A percentile compares a stretch with the other conserved stretches of the same genome.
Evolutionary conservation across 2,797 vertebrate genomes (phyloP).

Genomic region (Enteromius unitaeniatus): DNA sequence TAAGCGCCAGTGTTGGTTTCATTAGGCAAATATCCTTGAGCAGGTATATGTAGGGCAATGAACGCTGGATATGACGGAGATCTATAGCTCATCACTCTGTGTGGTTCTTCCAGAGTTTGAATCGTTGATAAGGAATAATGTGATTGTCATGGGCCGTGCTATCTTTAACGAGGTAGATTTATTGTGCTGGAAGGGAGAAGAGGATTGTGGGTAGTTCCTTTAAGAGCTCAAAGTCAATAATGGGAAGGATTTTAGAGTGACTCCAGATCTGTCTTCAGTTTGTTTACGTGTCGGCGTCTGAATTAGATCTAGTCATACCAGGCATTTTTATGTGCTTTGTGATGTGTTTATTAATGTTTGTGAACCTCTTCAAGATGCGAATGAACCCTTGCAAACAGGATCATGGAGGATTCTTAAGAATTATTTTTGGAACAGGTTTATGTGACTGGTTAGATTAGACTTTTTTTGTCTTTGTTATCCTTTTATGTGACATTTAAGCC

Average conservation of each 20-base stretch:
- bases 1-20: constrained; percentile 30
- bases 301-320: background rate
- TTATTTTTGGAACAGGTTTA: background rate
- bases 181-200: constrained; percentile 43
- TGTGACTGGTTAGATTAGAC: background rate
- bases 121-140: constrained; percentile 49
- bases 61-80: constrained; percentile 22
- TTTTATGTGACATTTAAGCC: background rate
- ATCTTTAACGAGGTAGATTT: constrained; percentile 50
- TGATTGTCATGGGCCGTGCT: constrained; percentile 50
- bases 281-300: constrained; percentile 1
- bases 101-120: constrained; percentile 40
- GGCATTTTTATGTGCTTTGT: constrained; percentile 10
- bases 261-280: constrained; percentile 24
- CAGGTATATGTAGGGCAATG: constrained; percentile 39
- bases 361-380: constrained; percentile 13
- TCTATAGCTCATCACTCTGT: constrained; percentile 35
- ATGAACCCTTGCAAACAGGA: constrained; percentile 10
- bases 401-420: background rate
- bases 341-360: constrained; percentile 10
- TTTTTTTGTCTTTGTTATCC: background rate
- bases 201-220: constrained; percentile 48
- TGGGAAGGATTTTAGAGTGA: constrained; percentile 11
- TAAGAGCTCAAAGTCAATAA: constrained; percentile 47
- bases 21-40: constrained; percentile 46